Evolutionary conservation across 1,140 invertebrate genomes (phyloP).

Genomic region (Drosophila parabipectinata): DNA sequence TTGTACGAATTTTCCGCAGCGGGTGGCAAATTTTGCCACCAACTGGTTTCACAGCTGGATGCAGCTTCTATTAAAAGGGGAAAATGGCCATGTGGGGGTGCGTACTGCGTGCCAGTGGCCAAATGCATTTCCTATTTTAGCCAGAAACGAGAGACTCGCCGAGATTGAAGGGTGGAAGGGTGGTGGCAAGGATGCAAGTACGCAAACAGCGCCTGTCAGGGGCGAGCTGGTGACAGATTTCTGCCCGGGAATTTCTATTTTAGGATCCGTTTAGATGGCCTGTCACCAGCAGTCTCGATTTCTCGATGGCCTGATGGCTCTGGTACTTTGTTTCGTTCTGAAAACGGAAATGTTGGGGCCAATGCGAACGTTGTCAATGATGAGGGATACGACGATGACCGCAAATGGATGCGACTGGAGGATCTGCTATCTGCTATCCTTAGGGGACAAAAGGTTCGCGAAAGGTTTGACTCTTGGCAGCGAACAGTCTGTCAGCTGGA

Average conservation of each 20-base stretch:
- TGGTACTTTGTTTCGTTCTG: conserved; percentile 43
- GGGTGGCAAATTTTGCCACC: conserved; percentile 32
- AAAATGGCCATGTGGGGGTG: background rate
- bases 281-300: conserved; percentile 36
- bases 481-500: conserved; percentile 11
- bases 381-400: conserved; percentile 41
- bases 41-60: conserved; percentile 20
- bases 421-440: conserved; percentile 28
- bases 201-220: conserved; percentile 28
- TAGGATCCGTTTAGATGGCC: conserved; percentile 51
- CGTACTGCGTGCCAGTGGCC: background rate
- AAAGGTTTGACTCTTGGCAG: conserved; percentile 19
- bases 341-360: conserved; percentile 61
- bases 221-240: conserved; percentile 36
- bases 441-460: conserved; percentile 31
- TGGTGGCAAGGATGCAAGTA: background rate
- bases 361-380: conserved; percentile 50
- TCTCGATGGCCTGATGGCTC: conserved; percentile 3
- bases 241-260: conserved; percentile 40
- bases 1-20: conserved; percentile 34
- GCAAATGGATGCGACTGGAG: conserved; percentile 61
- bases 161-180: conserved; percentile 15
- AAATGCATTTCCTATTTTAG: conserved; percentile 55
- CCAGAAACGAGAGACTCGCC: conserved; percentile 2
- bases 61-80: background rate